Evolutionary conservation across 2,797 vertebrate species (phyloP), one percentile per base, ranked within the genome.

Genomic region (Scleropages formosus): DNA sequence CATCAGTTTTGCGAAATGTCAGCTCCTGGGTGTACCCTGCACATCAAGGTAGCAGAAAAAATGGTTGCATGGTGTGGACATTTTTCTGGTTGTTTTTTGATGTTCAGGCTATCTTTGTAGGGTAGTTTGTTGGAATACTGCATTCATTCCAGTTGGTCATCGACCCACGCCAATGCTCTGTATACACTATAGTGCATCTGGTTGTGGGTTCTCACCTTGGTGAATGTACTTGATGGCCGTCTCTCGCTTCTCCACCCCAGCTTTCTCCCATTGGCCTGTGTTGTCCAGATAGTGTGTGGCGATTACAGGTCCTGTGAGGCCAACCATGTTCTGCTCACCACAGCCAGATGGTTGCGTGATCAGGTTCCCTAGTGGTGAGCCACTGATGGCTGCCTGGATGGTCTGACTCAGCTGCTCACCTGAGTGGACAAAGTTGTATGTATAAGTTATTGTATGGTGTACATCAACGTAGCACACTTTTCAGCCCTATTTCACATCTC

Each of bases 261-360:
- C 47, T 68, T 0, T 72, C 1, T 94, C 93, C 96, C 96, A 98
- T 60, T 98, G 93, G 0, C 80, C 75, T 0, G 93, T 96, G 61
- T n/a, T 84, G 79, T 98, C 96, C 84, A 98, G 84, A 86, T 95
- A 98, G 12, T 80, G 87, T 8, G 92, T 86, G 0, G 95, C 94
- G 4, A 96, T 98, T 74, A 96, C 77, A 0, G 94, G 90, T 18
- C 95, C 85, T 0, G 95, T 96, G 92, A 94, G 86, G 12, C 8
- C 0, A 0, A 93, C 90, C 95, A 97, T 95, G 83, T 90, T 97
- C 83, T 95, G 91, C 79, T 98, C 96, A 10, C 95, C 96, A 0
- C 89, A 92, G 1, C 96, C 95, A 0, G 11, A 0, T 0, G 95
- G 96, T 0, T 91, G 90, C 10, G 47, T 7, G 0, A 98, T 95